Base-by-base conservation (phyloP, 2,113 vertebrate species). In the Cyprinodon tularosa region DNA sequence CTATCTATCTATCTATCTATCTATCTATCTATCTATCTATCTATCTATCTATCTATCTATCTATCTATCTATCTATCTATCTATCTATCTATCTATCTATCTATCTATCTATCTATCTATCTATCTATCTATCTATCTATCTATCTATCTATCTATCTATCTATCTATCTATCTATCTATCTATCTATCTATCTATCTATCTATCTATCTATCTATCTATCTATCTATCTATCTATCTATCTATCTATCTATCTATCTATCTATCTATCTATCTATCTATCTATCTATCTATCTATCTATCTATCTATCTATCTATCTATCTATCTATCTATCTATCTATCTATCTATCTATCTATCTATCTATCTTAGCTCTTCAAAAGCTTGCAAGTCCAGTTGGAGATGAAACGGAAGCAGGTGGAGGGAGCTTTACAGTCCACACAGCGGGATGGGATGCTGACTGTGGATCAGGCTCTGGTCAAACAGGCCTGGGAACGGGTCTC, bases 401-500 rank as follows among this genome's bases (percentile, higher is more conserved):
- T 96, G 66, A 96, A 94, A 88, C 95, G 92, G 88, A 98, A 96
- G 76, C 96, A 96, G 82, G 84, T 96, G 73, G 97, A 98, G 74
- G 87, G 91, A 73, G 91, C 93, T 71, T 83, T 97, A 39, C 95
- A 96, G 75, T 97, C 98, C 10, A 72, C 95, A 40, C 95, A 97
- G 66, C 96, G 94, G 88, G 96, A 99, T 3, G 96, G 97, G n/a
- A 99, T 98, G 86, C 87, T 99, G 72, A 96, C 97, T 1, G 96
- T 98, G 85, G 97, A 99, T 85, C 98, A 99, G 94, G 96, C 97
- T 2, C 88, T 99, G 83, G 94, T 98, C 71, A 99, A 98, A 85
- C 97, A 99, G 85, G 94, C 96, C 20, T 99, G 97, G 97, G 98
- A 99, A 12, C 95, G 95, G 88, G 93, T 96, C 76, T 94, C 96